These are phyloP conservation scores for Drosophila ambigua DNA, from an alignment of 1,140 invertebrate species.

Conservation along the genomic window DNA sequence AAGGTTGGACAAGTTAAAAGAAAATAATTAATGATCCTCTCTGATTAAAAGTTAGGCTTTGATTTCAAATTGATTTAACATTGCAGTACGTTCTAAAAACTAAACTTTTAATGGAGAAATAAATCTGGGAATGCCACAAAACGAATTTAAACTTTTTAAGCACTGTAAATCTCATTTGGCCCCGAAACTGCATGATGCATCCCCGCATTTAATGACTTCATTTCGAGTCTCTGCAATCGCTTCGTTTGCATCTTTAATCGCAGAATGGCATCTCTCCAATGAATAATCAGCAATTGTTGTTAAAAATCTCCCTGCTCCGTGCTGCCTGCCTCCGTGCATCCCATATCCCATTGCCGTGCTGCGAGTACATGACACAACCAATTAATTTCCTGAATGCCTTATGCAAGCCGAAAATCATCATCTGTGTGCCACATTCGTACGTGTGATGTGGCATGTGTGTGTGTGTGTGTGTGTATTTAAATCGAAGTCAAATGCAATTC, in stretches of 20 bases:
- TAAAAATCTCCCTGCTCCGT: slow-evolving; percentile 29
- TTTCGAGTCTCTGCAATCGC: slow-evolving; percentile 8
- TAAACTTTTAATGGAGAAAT: too few relatives aligned
- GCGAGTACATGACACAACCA: slow-evolving; percentile 64
- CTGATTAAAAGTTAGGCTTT: too few relatives aligned
- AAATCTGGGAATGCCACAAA: too few relatives aligned
- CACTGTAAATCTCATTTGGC: not conserved
- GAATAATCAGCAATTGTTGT: slow-evolving; percentile 47
- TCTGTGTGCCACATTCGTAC: too few relatives aligned
- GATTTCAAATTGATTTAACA: too few relatives aligned
- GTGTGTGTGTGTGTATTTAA: slow-evolving; percentile 13
- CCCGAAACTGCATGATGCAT: slow-evolving; percentile 28
- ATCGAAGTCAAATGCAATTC: slow-evolving; percentile 45
- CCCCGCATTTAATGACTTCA: slow-evolving; percentile 49
- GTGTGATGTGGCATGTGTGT: not conserved
- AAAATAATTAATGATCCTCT: too few relatives aligned
- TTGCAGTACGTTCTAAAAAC: too few relatives aligned
- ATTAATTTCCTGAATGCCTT: slow-evolving; percentile 68
- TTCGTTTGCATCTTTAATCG: slow-evolving; percentile 17
- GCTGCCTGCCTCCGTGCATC: too few relatives aligned
- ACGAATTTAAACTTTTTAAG: too few relatives aligned
- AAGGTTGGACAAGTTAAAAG: too few relatives aligned
- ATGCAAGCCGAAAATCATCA: slow-evolving; percentile 28
- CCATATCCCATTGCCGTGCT: too few relatives aligned
- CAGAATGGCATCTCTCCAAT: slow-evolving; percentile 29